Base-by-base conservation (phyloP, 2,113 vertebrate genomes). In the Megaceryle torquata region DNA sequence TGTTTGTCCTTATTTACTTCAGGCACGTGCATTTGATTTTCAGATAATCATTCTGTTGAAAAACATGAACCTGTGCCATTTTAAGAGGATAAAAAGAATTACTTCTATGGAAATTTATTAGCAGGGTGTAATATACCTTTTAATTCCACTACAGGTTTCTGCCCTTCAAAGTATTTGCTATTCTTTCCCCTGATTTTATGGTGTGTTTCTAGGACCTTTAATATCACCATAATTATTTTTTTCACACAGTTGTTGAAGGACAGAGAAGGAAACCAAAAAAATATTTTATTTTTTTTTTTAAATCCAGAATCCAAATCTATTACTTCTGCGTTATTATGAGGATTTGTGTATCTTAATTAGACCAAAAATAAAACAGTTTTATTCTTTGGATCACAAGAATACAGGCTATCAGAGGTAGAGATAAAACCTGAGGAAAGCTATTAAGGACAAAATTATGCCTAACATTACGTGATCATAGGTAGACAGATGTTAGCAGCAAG, bases 401-500 rank as follows among this genome's bases (percentile, higher is more conserved):
- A 12, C 9, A 78, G 76, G 33, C 82, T 95, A 63, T 39, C 31
- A 51, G 72, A 92, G 72, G 56, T 51, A 78, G 68, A 94, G 46
- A 70, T 18, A 70, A 82, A 87, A 94, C 77, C 50, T 2, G 12
- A 94, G 88, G 69, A 97, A 91, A 91, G 80, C 82, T 90, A 82
- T 96, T 96, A 96, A 84, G 80, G 65, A 53, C 69, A 93, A 93
- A 96, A 96, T 95, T 84, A 93, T 93, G 86, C 80, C 69, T 84
- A 84, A 76, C 86, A 44, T 88, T 96, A 26, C 4, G 2, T 78
- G 77, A 89, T 94, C 68, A 76, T 21, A 94, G 93, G 76, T 41
- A 90, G 95, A 57, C 95, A 96, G 95, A 91, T 97, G 96, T 96
- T 94, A 94, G 85, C 93, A 96, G 89, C 87, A 65, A 90, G 85